Evolutionary conservation across 2,888 invertebrate species (phyloP).

Genomic region (Lepidocyrtinus sp.): DNA sequence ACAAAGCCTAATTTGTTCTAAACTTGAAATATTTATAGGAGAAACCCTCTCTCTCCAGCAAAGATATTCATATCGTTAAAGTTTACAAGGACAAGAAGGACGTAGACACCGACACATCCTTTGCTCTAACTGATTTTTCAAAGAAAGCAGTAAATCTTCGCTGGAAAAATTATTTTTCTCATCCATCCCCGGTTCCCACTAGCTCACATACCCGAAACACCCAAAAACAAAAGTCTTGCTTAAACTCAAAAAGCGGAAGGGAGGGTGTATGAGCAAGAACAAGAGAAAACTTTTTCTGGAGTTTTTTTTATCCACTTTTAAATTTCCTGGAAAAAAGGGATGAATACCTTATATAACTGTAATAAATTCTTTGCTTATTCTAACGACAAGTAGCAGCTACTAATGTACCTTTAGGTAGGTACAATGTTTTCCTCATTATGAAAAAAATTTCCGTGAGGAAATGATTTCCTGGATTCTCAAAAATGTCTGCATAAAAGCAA

Average conservation of each 20-base stretch:
- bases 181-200: conserved; percentile 25
- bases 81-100: conserved; percentile 15
- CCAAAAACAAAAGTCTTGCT: neutral
- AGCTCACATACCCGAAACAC: neutral
- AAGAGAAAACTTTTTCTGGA: conserved; percentile 10
- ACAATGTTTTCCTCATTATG: conserved; percentile 42
- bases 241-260: neutral
- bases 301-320: neutral
- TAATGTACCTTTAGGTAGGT: conserved; percentile 57
- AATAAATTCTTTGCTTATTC: conserved; percentile 46
- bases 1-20: conserved; percentile 46
- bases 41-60: too few relatives aligned
- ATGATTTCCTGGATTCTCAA: neutral
- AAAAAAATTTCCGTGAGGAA: neutral
- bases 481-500: neutral
- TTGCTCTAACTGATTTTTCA: conserved; percentile 57
- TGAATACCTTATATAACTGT: conserved; percentile 53
- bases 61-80: conserved; percentile 21
- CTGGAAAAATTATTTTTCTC: conserved; percentile 47
- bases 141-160: conserved; percentile 60
- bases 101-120: conserved; percentile 47
- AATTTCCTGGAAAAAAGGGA: conserved; percentile 11
- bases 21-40: conserved; percentile 22
- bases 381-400: conserved; percentile 58
- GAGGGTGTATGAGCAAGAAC: conserved; percentile 27